phyloP scores from a whole-genome alignment of 2,797 vertebrate species.

The Buphagus erythrorhynchus region DNA sequence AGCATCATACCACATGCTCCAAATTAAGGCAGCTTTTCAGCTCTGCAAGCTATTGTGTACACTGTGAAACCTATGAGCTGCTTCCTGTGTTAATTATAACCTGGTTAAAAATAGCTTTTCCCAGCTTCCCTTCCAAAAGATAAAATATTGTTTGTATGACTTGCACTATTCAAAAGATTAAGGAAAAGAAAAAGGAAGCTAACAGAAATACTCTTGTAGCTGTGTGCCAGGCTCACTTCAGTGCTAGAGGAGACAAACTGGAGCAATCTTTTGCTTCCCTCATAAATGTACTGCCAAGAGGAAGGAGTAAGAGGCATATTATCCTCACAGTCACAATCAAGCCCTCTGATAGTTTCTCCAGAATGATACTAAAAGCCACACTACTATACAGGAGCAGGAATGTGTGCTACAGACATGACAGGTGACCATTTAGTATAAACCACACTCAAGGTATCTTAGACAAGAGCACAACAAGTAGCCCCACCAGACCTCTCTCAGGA shows the following conservation, averaged over 20 bases:
- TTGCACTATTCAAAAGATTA: background rate
- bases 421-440: background rate
- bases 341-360: background rate
- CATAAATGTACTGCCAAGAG: background rate
- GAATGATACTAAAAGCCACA: background rate
- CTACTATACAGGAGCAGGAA: background rate
- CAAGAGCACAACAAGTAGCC: background rate
- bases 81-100: background rate
- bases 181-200: background rate
- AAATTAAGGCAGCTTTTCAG: background rate
- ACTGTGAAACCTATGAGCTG: background rate
- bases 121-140: background rate
- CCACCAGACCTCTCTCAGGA: background rate
- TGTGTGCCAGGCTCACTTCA: background rate
- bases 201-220: background rate
- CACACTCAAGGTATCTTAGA: background rate
- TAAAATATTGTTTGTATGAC: background rate
- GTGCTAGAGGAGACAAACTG: background rate
- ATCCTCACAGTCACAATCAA: background rate
- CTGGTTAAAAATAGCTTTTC: constrained; percentile 1
- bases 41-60: background rate
- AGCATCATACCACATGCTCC: background rate
- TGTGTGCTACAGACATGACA: background rate
- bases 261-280: background rate
- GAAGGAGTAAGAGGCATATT: background rate